Evolutionary conservation across 2,888 invertebrate genomes (phyloP), one percentile per base, ranked within the genome.

Genomic region (Asteroscopus sphinx): DNA sequence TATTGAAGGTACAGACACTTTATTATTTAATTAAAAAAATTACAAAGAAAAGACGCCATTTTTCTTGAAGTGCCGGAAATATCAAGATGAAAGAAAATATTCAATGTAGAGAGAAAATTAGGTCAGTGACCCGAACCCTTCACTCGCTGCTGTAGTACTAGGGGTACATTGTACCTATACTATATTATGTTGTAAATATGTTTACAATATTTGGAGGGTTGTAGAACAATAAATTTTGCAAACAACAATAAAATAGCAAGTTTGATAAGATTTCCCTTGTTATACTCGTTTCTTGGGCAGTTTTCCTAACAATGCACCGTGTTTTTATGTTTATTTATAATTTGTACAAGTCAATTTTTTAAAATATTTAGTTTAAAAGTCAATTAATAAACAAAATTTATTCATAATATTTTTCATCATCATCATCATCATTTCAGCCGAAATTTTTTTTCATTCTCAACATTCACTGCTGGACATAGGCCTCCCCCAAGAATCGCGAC

Each of bases 51-150:
- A 35, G 45, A 16, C 40, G 42, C 13, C 32, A 45, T 9, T 28
- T 26, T 52, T 48, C 62, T 41, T 68, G 15, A 46, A 55, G 15
- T 25, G 40, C 16, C 49, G 37, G 36, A 41, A 41, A 62, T 35
- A 55, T 45, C 12, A 28, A 35, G 61, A 61, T 68, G 40, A 66
- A 69, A 44, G 53, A 36, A 39, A 33, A 44, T 13, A 26, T 42
- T 53, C 46, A 44, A 26, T 45, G 56, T 33, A 35, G 21, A 42
- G 54, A 28, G 39, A 9, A 42, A 73, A 69, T 57, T 61, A 53
- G 74, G 70, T 72, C 74, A 69, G 28, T 66, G 59, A 62, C 63
- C 72, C 32, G 26, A 54, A 58, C 66, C 56, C 53, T 62, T 62
- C 32, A 39, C 33, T 49, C 49, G 9, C 6, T 12, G 6, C 9